Base-by-base conservation (phyloP, 1,140 invertebrate genomes). In the Trachymyrmex cornetzi region DNA sequence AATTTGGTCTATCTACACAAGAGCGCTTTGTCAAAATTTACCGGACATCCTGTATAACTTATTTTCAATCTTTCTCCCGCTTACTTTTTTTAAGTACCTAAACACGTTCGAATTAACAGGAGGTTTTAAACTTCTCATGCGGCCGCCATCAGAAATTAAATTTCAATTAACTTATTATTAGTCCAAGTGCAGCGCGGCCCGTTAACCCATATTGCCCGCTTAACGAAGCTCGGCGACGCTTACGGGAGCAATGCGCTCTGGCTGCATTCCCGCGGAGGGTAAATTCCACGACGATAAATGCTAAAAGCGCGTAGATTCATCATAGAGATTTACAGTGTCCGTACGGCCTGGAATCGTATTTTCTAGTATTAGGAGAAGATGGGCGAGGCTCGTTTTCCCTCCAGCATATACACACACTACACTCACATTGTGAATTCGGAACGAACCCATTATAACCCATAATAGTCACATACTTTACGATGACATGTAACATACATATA, bases 281-380 rank as follows among this genome's bases (percentile, higher is more conserved):
- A 75, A 85, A 89, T 90, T 90, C 66, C 74, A 77, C 79, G 77
- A 66, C 75, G 85, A 84, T 90, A 87, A 89, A 89, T 59, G 79
- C 64, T 79, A 69, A 64, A 80, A 80, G 66, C 72, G 22, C 61
- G 12, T 55, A 77, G 85, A 90, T 77, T 64, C 64, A 53, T 85
- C 72, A 87, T 77, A 66, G 24, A 84, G 88, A 90, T 90, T 87
- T 87, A 87, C 61, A 77, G 71, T 77, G 57, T 61, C 86, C 57
- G 66, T 34, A 19, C 63, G 72, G 57, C 50, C 71, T 44, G 67
- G 69, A 85, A 87, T 50, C 69, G 67, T 87, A 87, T 85, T 90
- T 90, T 79, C 85, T 34, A 55, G 55, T 72, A 57, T 85, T 87
- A 75, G n/a, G 59, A n/a, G 67, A 57, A 89, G 67, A 63, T 63